phyloP scores from a whole-genome alignment of 2,797 vertebrate species.

The Poeciliopsis infans region DNA sequence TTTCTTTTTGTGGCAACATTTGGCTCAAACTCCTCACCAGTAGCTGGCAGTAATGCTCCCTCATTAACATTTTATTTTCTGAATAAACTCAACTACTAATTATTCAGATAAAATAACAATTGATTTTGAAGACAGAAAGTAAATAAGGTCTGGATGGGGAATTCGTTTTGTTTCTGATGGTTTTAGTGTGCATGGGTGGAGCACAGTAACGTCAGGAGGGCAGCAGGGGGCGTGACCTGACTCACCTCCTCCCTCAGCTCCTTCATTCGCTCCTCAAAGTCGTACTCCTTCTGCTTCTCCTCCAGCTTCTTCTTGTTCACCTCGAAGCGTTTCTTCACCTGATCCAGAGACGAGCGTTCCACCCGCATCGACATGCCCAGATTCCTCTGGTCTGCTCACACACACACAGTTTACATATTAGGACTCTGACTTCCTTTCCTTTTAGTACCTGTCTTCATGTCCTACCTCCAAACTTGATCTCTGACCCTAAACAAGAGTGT shows the following conservation, averaged over 20 bases:
- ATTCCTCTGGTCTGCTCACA: conserved; percentile 90
- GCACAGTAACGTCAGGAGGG: neutral
- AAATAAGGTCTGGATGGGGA: neutral
- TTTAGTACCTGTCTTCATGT: no score
- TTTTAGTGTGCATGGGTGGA: neutral
- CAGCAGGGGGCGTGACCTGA: neutral
- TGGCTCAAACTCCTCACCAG: no score
- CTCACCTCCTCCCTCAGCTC: conserved; percentile 94
- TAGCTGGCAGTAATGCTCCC: no score
- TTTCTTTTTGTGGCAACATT: no score
- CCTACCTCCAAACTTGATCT: no score
- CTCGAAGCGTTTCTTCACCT: conserved; percentile 97
- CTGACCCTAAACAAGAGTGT: no score
- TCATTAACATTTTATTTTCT: neutral
- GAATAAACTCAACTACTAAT: neutral
- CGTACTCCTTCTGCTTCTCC: conserved; percentile 98
- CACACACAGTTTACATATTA: no score
- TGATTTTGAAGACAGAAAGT: neutral
- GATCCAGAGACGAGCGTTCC: conserved; percentile 95
- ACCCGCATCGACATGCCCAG: conserved; percentile 98
- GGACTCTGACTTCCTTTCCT: no score
- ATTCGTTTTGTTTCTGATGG: neutral
- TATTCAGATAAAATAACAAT: neutral
- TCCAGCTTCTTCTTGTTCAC: conserved; percentile 98
- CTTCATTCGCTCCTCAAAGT: conserved; percentile 98